These are phyloP conservation scores for Pampusana beccarii DNA, from an alignment of 2,113 vertebrate genomes.

Conservation along the genomic window DNA sequence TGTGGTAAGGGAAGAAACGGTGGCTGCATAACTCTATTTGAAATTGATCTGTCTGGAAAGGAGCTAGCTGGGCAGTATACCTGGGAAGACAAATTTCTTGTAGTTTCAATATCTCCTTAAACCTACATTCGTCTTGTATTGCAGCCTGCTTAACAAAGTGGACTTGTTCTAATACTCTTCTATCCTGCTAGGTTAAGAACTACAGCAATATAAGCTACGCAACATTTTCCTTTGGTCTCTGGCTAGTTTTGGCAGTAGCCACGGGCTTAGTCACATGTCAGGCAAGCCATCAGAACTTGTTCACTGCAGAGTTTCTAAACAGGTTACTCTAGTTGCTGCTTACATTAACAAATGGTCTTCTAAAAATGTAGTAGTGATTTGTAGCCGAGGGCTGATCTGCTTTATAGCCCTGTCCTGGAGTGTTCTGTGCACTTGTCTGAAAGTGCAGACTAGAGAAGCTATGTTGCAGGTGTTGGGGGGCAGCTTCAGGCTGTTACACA, in stretches of 20 bases:
- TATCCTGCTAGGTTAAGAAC: not conserved
- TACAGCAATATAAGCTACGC: not conserved
- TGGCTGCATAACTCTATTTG: not conserved
- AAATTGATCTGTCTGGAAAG: not conserved
- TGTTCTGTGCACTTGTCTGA: not conserved
- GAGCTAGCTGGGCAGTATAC: not conserved
- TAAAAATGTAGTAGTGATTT: not conserved
- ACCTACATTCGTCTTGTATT: not conserved
- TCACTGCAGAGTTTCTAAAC: not conserved
- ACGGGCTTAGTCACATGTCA: not conserved
- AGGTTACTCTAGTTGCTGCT: not conserved
- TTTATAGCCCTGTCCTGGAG: not conserved
- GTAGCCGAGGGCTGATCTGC: not conserved
- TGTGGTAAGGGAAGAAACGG: conserved; percentile 84
- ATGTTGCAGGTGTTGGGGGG: not conserved
- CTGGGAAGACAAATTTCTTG: not conserved
- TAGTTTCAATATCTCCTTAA: not conserved
- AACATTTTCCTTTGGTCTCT: not conserved
- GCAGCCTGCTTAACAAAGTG: not conserved
- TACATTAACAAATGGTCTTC: not conserved
- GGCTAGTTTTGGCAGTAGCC: not conserved
- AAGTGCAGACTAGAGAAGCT: not conserved
- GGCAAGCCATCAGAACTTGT: not conserved
- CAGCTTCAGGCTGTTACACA: not conserved
- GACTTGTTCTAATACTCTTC: not conserved